phyloP scores from a whole-genome alignment of 2,888 invertebrate genomes.

The Prosopocoilus inquinatus region DNA sequence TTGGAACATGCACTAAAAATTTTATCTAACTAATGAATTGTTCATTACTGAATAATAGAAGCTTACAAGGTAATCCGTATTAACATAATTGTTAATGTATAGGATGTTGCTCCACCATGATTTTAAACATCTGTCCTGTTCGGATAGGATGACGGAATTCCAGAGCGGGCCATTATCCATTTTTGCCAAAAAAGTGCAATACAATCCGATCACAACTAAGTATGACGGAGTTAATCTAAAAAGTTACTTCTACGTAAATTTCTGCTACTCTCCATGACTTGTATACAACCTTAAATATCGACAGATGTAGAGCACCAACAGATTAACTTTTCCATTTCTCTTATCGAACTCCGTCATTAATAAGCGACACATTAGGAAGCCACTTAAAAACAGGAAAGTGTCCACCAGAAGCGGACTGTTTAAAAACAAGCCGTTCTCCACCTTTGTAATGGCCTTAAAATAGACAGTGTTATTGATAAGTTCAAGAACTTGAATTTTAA shows the following conservation, averaged over 20 bases:
- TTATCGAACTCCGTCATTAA: constrained; percentile 67
- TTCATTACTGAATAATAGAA: no score
- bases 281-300: constrained; percentile 64
- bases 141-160: constrained; percentile 58
- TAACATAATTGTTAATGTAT: constrained; percentile 72
- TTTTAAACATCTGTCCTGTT: constrained; percentile 60
- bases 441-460: constrained; percentile 55
- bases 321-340: constrained; percentile 61
- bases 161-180: constrained; percentile 74
- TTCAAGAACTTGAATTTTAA: no score
- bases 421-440: constrained; percentile 61
- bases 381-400: constrained; percentile 68
- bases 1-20: constrained; percentile 69
- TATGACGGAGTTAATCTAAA: constrained; percentile 73
- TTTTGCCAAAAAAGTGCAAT: constrained; percentile 69
- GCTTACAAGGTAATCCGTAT: constrained; percentile 61
- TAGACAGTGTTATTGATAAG: no score
- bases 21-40: not conserved
- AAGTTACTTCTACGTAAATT: constrained; percentile 22
- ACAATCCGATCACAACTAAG: constrained; percentile 67
- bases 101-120: constrained; percentile 76
- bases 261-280: constrained; percentile 13
- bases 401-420: constrained; percentile 73
- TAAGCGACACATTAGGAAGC: constrained; percentile 68
- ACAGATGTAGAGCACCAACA: constrained; percentile 61